Evolutionary conservation across 2,113 vertebrate genomes (phyloP).

Genomic region (Mesoclemmys tuberculata): DNA sequence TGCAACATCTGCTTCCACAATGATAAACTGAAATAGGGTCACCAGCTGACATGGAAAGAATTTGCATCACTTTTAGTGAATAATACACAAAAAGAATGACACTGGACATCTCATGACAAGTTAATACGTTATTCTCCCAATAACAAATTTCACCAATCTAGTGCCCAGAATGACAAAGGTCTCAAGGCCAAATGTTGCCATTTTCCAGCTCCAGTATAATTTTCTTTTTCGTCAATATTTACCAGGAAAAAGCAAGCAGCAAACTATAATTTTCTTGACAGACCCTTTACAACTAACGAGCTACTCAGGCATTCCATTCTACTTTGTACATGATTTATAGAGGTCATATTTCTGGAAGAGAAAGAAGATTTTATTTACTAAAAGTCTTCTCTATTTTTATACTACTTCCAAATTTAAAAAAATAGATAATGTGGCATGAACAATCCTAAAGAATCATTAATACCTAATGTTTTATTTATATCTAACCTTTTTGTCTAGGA

Average conservation of each 20-base stretch:
- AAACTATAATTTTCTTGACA: neutral
- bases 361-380: neutral
- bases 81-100: neutral
- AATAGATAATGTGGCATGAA: neutral
- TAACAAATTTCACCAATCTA: neutral
- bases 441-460: neutral
- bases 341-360: neutral
- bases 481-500: neutral
- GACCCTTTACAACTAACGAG: neutral
- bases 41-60: neutral
- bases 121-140: no score
- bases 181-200: neutral
- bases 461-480: neutral
- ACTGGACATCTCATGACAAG: neutral
- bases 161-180: neutral
- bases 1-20: neutral
- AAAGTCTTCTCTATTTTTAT: neutral
- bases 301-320: neutral
- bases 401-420: neutral
- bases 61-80: neutral
- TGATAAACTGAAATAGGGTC: neutral
- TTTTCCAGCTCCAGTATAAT: neutral
- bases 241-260: neutral
- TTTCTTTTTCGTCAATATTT: neutral
- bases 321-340: neutral